phyloP scores from a whole-genome alignment of 1,140 invertebrate genomes.

The Stegodyphus dumicola region DNA sequence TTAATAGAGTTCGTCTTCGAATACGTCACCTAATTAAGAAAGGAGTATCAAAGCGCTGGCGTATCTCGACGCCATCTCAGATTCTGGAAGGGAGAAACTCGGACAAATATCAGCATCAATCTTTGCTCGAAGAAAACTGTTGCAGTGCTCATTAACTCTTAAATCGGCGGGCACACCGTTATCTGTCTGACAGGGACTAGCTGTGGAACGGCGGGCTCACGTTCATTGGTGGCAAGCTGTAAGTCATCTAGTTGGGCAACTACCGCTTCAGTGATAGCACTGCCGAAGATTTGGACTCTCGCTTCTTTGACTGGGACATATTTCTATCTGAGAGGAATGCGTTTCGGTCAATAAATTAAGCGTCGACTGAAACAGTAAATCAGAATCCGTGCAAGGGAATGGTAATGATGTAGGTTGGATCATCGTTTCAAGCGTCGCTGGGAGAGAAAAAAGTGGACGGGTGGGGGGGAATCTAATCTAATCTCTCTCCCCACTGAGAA shows the following conservation, averaged over 20 bases:
- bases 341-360: slow-evolving; percentile 40
- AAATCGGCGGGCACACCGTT: slow-evolving; percentile 19
- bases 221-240: background rate
- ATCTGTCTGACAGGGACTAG: slow-evolving; percentile 26
- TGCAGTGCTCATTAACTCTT: slow-evolving; percentile 34
- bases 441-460: background rate
- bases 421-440: background rate
- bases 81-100: slow-evolving; percentile 28
- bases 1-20: slow-evolving; percentile 54
- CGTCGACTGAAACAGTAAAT: slow-evolving; percentile 24
- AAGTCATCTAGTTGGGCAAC: slow-evolving; percentile 29
- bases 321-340: slow-evolving; percentile 26
- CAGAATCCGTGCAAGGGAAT: slow-evolving; percentile 33
- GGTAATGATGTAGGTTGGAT: slow-evolving; percentile 26
- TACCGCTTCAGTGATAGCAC: slow-evolving; percentile 6
- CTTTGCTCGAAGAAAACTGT: slow-evolving; percentile 49
- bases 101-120: slow-evolving; percentile 58
- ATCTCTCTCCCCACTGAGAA: slow-evolving; percentile 20
- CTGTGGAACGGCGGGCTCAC: background rate
- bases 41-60: background rate
- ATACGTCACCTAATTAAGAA: slow-evolving; percentile 55
- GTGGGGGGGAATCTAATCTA: slow-evolving; percentile 9
- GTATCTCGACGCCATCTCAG: slow-evolving; percentile 27
- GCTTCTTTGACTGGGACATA: slow-evolving; percentile 22
- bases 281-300: slow-evolving; percentile 18